These are phyloP conservation scores for Polyergus mexicanus DNA, from an alignment of 1,140 invertebrate species.

Conservation along the genomic window DNA sequence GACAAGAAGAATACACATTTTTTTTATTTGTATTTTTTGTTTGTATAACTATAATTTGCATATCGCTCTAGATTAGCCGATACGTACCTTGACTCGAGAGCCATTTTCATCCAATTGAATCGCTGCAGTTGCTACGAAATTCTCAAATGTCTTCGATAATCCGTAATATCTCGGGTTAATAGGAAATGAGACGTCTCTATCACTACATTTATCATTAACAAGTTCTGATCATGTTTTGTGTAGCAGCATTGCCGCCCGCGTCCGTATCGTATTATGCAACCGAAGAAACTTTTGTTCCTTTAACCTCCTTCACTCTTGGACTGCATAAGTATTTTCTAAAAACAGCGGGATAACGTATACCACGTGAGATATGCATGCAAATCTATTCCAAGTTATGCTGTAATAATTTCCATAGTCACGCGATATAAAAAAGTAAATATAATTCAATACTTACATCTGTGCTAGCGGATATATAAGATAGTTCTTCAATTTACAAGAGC, in stretches of 20 bases:
- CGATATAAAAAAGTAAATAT: too few relatives aligned
- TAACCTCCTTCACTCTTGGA: neutral
- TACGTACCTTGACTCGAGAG: slow-evolving; percentile 32
- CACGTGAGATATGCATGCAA: neutral
- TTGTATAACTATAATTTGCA: neutral
- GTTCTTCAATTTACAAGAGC: neutral
- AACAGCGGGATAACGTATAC: neutral
- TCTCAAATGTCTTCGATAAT: neutral
- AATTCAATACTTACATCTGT: neutral
- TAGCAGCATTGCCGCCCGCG: neutral
- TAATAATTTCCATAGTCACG: too few relatives aligned
- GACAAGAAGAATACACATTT: slow-evolving; percentile 27
- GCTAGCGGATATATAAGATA: neutral
- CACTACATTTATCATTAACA: slow-evolving; percentile 1
- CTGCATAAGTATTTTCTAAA: neutral
- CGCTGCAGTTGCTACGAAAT: neutral
- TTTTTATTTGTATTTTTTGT: neutral
- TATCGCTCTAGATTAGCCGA: neutral
- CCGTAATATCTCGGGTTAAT: neutral
- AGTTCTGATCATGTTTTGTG: slow-evolving; percentile 22
- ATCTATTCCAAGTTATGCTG: neutral
- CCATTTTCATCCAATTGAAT: neutral
- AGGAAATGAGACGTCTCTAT: neutral
- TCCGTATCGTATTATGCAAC: neutral
- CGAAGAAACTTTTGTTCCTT: neutral